Percentiles rank a stretch among this genome's conserved stretches.
These are phyloP conservation scores for Sakesphorus luctuosus DNA, from an alignment of 2,113 vertebrate species.

Conservation along the genomic window DNA sequence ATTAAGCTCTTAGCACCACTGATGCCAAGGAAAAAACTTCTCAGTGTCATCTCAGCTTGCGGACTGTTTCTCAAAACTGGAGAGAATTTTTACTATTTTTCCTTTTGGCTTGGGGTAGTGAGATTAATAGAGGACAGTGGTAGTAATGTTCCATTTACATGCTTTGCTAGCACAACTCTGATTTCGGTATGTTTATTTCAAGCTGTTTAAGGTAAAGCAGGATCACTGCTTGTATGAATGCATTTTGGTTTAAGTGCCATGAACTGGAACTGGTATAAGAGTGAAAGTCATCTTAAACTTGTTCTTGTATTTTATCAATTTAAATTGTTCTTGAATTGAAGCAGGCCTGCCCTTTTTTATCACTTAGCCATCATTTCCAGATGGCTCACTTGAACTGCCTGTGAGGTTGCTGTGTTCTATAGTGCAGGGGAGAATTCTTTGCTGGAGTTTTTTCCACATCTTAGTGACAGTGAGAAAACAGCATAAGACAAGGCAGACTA, in stretches of 20 bases:
- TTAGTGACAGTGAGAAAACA: conserved; percentile 38
- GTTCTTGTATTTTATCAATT: neutral
- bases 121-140: neutral
- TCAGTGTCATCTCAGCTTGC: neutral
- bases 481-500: neutral
- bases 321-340: neutral
- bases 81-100: neutral
- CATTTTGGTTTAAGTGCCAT: neutral
- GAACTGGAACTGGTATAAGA: neutral
- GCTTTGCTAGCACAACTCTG: neutral
- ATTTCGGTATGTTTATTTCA: neutral
- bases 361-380: neutral
- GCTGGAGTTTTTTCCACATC: conserved; percentile 8
- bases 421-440: neutral
- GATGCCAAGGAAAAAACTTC: neutral
- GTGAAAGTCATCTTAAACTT: neutral
- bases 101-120: neutral
- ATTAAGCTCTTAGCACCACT: neutral
- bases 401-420: conserved; percentile 3
- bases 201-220: neutral
- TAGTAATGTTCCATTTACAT: neutral
- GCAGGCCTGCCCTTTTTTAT: neutral
- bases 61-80: neutral
- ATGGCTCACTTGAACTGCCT: conserved; percentile 1
- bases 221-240: neutral